Evolutionary conservation across 2,888 invertebrate genomes (phyloP), one percentile per base, ranked within the genome.

Genomic region (Drosophila affinis): DNA sequence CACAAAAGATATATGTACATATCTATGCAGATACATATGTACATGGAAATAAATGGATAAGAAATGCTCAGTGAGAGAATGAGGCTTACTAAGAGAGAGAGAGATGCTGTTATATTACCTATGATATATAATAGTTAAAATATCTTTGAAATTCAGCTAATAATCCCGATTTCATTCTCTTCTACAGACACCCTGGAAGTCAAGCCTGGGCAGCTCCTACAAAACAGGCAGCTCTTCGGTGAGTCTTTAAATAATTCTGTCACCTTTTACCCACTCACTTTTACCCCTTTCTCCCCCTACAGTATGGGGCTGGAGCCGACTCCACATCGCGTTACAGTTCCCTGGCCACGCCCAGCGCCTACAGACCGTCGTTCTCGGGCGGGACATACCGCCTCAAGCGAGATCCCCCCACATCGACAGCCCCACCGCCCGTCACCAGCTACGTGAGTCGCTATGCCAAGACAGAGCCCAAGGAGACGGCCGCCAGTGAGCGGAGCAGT

Each of bases 321-420:
- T 48, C 87, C 54, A 81, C 79, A 0, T 74, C 90, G 3, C 88
- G 91, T 7, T 92, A 91, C 68, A 84, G 85, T 4, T 91, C 92
- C 1, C 55, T 91, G 54, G 76, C 90, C 54, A 86, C 91, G 18
- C 91, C 92, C 17, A 91, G 90, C 51, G 81, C 91, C n/a, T 92
- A 91, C 70, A 87, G 92, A 44, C 92, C 92, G 3, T 92, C 92
- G 0, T 92, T 92, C 62, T 92, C 92, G 0, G 91, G 92, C 0
- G 92, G 92, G 10, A 92, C 92, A 0, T 92, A 92, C 72, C 91
- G 92, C 32, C 79, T 92, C 1, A 92, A 92, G 69, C 89, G 92
- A 7, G 92, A 92, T 55, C 82, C 88, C 0, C 79, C 90, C 2
- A 53, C 84, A 1, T 14, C 79, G 5, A 17, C 83, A 3, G 52